Evolutionary conservation across 2,113 vertebrate species (phyloP).

Genomic region (Neofelis nebulosa): DNA sequence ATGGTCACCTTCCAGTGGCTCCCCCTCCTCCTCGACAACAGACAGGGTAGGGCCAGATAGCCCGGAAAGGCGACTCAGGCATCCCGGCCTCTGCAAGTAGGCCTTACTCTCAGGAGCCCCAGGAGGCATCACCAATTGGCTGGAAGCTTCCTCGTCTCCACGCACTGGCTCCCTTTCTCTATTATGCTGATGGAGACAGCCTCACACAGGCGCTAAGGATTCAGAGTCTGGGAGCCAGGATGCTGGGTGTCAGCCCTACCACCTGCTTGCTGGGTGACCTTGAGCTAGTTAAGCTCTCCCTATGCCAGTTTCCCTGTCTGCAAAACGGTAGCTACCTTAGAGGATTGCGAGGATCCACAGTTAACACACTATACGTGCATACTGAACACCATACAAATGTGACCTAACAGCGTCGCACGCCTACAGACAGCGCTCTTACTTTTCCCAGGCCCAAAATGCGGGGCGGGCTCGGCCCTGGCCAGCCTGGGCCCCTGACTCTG

Average conservation of each 20-base stretch:
- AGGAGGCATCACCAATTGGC: neutral
- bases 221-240: neutral
- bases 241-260: neutral
- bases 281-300: neutral
- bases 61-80: neutral
- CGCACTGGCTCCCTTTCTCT: neutral
- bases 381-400: neutral
- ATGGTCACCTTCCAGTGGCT: neutral
- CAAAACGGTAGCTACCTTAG: neutral
- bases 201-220: neutral
- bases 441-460: neutral
- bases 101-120: neutral
- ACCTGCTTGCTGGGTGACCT: neutral
- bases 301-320: neutral
- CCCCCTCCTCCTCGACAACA: neutral
- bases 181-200: neutral
- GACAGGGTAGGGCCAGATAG: neutral
- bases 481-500: fast-evolving
- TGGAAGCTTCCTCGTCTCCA: neutral
- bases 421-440: neutral
- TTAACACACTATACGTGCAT: neutral
- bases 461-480: neutral
- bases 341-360: neutral
- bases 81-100: neutral
- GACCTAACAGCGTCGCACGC: neutral